These are phyloP conservation scores for Melierax canorus DNA, from an alignment of 2,113 vertebrate genomes.

Conservation along the genomic window DNA sequence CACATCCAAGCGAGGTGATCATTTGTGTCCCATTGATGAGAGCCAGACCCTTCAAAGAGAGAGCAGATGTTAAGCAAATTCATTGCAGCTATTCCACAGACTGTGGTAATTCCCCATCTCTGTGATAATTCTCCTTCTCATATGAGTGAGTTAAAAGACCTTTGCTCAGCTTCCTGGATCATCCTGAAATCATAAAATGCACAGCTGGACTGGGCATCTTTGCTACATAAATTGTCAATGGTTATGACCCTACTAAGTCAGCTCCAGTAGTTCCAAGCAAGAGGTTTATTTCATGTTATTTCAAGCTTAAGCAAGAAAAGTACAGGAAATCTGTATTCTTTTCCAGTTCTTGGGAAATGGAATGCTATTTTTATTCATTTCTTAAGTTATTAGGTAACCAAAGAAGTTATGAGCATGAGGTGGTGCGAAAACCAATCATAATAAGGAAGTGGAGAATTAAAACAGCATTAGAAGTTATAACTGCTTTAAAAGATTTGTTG, in stretches of 20 bases:
- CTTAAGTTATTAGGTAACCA: not conserved
- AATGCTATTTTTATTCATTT: not conserved
- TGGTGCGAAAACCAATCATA: not conserved
- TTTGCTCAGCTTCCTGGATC: not conserved
- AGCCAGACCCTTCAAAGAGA: slow-evolving; percentile 84
- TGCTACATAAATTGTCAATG: not conserved
- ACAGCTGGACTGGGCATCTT: not conserved
- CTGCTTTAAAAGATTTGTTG: not conserved
- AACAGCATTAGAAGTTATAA: not conserved
- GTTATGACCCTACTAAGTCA: not conserved
- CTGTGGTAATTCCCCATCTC: not conserved
- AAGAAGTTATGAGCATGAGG: not conserved
- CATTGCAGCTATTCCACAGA: not conserved
- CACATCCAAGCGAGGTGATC: slow-evolving; percentile 96
- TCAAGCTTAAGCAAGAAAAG: not conserved
- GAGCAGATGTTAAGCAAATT: not conserved
- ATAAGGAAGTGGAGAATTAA: not conserved
- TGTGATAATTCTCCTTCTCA: not conserved
- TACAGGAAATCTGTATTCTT: not conserved
- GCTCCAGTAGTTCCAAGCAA: not conserved
- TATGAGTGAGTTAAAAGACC: not conserved
- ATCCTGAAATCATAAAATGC: not conserved
- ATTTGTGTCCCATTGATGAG: slow-evolving; percentile 98
- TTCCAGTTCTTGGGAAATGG: not conserved
- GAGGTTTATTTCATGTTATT: not conserved